Percentiles rank a stretch among this genome's conserved stretches.
phyloP scores from a whole-genome alignment of 2,888 invertebrate species.

The Camponotus fellah region DNA sequence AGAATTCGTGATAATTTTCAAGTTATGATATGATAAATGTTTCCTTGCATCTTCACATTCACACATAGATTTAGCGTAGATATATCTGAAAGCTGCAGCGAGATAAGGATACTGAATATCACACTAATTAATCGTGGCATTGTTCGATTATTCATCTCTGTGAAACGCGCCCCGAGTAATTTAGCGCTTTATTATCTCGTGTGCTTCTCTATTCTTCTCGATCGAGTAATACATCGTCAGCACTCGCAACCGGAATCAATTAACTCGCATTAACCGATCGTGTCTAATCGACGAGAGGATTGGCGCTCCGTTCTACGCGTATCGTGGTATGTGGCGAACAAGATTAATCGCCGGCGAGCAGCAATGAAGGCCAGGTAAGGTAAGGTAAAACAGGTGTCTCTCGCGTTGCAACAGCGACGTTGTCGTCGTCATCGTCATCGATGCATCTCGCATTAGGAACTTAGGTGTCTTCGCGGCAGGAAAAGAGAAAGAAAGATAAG shows the following conservation, averaged over 20 bases:
- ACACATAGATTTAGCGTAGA: constrained; percentile 16
- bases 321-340: constrained; percentile 61
- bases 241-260: constrained; percentile 50
- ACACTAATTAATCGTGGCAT: constrained; percentile 32
- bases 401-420: constrained; percentile 40
- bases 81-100: neutral
- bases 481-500: constrained; percentile 28
- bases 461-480: constrained; percentile 23
- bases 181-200: constrained; percentile 32
- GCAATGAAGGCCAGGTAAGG: constrained; percentile 3
- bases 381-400: constrained; percentile 51
- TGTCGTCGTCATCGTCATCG: constrained; percentile 55
- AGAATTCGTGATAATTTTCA: neutral
- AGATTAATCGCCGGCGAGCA: constrained; percentile 47
- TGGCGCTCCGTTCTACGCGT: constrained; percentile 67
- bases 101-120: constrained; percentile 27
- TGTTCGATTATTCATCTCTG: constrained; percentile 19
- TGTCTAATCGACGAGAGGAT: constrained; percentile 32
- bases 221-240: constrained; percentile 25
- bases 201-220: neutral
- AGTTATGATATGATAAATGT: neutral
- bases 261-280: constrained; percentile 49
- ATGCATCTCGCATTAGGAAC: constrained; percentile 41
- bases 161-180: constrained; percentile 31
- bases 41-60: neutral